Conservation (phyloP, 2,888 invertebrate genomes). For the Crepidodera aurea region DNA sequence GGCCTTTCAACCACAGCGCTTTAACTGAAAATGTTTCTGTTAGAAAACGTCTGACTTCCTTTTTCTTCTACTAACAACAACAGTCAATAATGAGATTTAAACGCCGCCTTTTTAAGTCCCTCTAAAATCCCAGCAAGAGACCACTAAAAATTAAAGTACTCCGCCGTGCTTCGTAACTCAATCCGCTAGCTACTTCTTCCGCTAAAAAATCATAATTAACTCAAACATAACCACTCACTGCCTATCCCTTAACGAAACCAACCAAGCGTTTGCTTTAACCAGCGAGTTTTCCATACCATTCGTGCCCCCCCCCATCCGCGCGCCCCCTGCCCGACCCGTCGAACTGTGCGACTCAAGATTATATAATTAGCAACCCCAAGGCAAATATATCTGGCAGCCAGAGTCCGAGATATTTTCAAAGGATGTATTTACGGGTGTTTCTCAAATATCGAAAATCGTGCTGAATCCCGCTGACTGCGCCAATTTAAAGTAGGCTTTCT, state of each 20-base stretch:
- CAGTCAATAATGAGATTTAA: conserved; percentile 27
- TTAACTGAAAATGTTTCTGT: too few relatives aligned
- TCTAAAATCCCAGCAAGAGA: conserved; percentile 21
- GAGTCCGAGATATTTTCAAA: conserved; percentile 43
- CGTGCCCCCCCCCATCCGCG: conserved; percentile 39
- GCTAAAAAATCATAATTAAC: conserved; percentile 49
- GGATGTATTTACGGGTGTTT: background rate
- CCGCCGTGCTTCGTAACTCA: conserved; percentile 21
- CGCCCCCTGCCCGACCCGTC: conserved; percentile 11
- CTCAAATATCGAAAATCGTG: background rate
- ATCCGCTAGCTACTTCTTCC: conserved; percentile 30
- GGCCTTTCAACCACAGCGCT: too few relatives aligned
- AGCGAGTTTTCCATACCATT: conserved; percentile 53
- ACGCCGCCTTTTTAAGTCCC: conserved; percentile 17
- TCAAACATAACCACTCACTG: conserved; percentile 48
- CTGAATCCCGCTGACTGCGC: background rate
- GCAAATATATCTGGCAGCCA: conserved; percentile 50
- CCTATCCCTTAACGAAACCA: conserved; percentile 51
- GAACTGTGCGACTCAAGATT: conserved; percentile 52
- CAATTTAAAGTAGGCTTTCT: too few relatives aligned
- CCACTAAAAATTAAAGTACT: conserved; percentile 22
- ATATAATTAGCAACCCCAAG: conserved; percentile 56
- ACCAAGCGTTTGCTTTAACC: conserved; percentile 51
- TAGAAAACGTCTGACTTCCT: too few relatives aligned
- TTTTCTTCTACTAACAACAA: conserved; percentile 12